Evolutionary conservation across 2,113 vertebrate genomes (phyloP).

Genomic region (Hemichromis elongatus): DNA sequence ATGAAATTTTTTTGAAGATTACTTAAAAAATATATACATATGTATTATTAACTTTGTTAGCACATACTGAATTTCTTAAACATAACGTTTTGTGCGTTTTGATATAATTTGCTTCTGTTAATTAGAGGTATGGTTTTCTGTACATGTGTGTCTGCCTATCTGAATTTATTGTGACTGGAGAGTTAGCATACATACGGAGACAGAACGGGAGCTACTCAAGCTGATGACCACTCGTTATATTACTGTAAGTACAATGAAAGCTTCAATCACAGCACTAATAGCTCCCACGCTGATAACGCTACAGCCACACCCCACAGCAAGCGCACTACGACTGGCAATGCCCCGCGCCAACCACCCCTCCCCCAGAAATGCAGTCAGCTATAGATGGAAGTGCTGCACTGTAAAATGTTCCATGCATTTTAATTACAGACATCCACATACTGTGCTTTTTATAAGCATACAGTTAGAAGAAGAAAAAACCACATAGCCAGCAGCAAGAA

Average conservation of each 20-base stretch:
- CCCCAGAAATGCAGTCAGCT: not conserved
- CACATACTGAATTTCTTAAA: not conserved
- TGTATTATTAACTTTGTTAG: not conserved
- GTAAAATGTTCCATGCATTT: not conserved
- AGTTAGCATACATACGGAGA: not conserved
- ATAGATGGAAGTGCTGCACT: not conserved
- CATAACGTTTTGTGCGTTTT: too few relatives aligned
- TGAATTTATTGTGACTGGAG: not conserved
- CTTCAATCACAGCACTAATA: not conserved
- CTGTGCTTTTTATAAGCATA: not conserved
- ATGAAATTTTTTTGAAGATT: not conserved
- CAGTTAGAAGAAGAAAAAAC: not conserved
- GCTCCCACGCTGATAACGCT: not conserved
- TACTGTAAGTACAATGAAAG: not conserved
- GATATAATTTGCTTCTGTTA: not conserved
- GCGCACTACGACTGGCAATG: not conserved
- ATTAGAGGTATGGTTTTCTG: not conserved
- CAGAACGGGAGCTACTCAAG: not conserved
- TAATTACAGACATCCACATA: not conserved
- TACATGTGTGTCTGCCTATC: not conserved
- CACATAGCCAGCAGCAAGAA: not conserved
- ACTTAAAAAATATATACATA: not conserved
- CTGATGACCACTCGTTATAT: not conserved
- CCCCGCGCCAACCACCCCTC: not conserved
- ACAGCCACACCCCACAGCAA: not conserved